Percentiles rank a stretch among this genome's conserved stretches.
These are phyloP conservation scores for Epicampocera succincta DNA, from an alignment of 2,888 invertebrate genomes.

Conservation along the genomic window DNA sequence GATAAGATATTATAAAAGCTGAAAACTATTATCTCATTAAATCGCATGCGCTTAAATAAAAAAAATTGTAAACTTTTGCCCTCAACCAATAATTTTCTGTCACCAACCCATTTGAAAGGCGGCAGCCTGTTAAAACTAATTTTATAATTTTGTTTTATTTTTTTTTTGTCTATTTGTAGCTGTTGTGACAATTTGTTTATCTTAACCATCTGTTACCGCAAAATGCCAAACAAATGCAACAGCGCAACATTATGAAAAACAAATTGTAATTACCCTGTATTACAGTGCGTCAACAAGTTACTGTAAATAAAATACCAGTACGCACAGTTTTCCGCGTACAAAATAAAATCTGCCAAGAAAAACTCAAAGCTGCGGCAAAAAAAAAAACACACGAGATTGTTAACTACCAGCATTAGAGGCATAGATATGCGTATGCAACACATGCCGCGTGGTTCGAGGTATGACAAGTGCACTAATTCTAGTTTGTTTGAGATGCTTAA, in stretches of 20 bases:
- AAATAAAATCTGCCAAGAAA: not conserved
- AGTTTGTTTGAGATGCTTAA: constrained; percentile 45
- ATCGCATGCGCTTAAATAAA: too few species aligned
- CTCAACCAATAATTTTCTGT: constrained; percentile 22
- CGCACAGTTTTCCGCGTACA: not conserved
- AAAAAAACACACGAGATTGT: not conserved
- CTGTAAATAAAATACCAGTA: not conserved
- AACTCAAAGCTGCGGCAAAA: not conserved
- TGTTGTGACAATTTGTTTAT: constrained; percentile 19
- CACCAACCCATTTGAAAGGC: not conserved
- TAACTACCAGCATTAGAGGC: too few species aligned
- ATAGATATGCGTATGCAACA: constrained; percentile 38
- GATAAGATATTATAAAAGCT: too few species aligned
- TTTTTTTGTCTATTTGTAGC: too few species aligned
- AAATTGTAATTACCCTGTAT: constrained; percentile 18
- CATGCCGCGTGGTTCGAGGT: constrained; percentile 11
- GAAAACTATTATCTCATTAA: too few species aligned
- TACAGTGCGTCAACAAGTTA: constrained; percentile 17
- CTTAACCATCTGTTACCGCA: constrained; percentile 7
- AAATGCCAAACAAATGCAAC: not conserved
- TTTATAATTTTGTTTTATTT: not conserved
- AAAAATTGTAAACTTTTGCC: constrained; percentile 9
- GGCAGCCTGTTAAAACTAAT: not conserved
- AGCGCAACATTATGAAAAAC: not conserved
- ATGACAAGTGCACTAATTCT: constrained; percentile 43